These are phyloP conservation scores for Harpalus rubripes DNA, from an alignment of 2,888 invertebrate species.

Conservation along the genomic window DNA sequence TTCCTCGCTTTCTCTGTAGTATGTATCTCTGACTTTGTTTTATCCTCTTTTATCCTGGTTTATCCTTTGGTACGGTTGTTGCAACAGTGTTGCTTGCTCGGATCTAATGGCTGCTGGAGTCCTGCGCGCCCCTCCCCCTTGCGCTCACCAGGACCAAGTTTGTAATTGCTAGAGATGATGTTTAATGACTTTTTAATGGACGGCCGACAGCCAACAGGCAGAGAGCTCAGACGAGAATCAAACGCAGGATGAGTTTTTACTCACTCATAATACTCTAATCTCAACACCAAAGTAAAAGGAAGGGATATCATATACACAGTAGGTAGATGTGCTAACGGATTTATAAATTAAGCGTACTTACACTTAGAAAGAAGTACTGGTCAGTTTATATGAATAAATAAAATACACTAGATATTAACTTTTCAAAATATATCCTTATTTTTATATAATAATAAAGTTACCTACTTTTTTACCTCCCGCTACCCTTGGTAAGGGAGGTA, in stretches of 20 bases:
- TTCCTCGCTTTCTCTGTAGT: too few species aligned
- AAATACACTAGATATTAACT: too few species aligned
- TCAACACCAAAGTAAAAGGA: not conserved
- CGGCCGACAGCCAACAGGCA: slow-evolving; percentile 72
- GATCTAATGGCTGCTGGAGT: slow-evolving; percentile 17
- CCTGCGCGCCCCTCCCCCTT: slow-evolving; percentile 68
- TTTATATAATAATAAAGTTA: too few species aligned
- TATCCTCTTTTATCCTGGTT: not conserved
- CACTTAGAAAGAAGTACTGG: too few species aligned
- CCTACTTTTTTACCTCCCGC: too few species aligned
- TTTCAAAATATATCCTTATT: too few species aligned
- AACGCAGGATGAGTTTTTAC: slow-evolving; percentile 52
- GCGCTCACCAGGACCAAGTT: slow-evolving; percentile 74
- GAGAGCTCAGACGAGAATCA: slow-evolving; percentile 66
- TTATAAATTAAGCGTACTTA: too few species aligned
- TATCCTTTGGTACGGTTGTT: not conserved
- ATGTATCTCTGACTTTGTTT: not conserved
- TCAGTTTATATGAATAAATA: too few species aligned
- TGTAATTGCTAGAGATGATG: slow-evolving; percentile 84
- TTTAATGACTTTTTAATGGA: slow-evolving; percentile 86
- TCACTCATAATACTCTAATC: slow-evolving; percentile 58
- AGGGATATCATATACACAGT: too few species aligned
- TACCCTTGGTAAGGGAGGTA: too few species aligned
- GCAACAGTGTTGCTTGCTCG: not conserved
- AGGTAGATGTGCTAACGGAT: too few species aligned